Base-by-base conservation (phyloP, 2,888 invertebrate species). In the Priocnemis perturbator region DNA sequence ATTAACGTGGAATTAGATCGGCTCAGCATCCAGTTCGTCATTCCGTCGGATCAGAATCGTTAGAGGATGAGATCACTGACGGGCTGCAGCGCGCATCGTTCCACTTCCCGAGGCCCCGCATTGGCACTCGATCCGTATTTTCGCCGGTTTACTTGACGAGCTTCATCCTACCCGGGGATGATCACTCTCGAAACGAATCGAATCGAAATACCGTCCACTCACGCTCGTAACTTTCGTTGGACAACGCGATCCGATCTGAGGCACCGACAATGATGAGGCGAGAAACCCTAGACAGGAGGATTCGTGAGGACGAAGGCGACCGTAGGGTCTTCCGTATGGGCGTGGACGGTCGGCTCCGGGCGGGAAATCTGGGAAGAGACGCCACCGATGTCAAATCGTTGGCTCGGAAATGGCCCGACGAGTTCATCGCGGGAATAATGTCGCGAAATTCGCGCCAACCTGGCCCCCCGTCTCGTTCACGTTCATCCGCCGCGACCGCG, bases 241-340 rank as follows among this genome's bases (percentile, higher is more conserved):
- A 59, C 69, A 63, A 60, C 52, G 50, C 45, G 61, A 70, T 65
- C 56, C 48, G 52, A 70, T 75, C 73, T 63, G 62, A 73, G 64
- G 63, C 64, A 44, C 64, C 64, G 64, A 73, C 67, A 63, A 70
- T 70, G 70, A 73, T 70, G 70, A 74, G 62, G 57, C 61, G 70
- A 66, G 73, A 59, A 66, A 73, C 30, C 50, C 37, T 50, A 58
- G 52, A 58, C 70, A 62, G 66, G 56, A 44, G 64, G 68, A 67
- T 69, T 48, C 47, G 48, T n/a, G n/a, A n/a, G n/a, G n/a, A n/a
- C n/a, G 20, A 17, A 26, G 56, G 45, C 14, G 1, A 21, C 50
- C 9, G 7, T 11, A 17, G 50, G 48, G 68, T 63, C 30, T 75
- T 62, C 68, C 47, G 37, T 48, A 4, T 23, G 3, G 11, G 37